Evolutionary conservation across 2,888 invertebrate genomes (phyloP).

Genomic region (Pristionchus mayeri): DNA sequence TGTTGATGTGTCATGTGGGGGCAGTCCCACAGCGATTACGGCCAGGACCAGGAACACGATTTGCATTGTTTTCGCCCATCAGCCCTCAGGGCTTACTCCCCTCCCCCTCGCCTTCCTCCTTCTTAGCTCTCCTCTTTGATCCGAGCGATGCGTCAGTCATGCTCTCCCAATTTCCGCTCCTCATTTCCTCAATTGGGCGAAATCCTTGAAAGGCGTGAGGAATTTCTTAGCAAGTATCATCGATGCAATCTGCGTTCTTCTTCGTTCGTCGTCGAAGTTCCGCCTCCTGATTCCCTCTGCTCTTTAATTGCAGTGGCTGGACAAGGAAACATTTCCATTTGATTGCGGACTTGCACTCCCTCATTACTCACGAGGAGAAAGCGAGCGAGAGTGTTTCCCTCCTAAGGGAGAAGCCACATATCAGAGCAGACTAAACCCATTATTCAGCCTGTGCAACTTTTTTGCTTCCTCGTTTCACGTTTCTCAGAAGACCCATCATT

Average conservation of each 20-base stretch:
- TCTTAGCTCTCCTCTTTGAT: not conserved
- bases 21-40: not conserved
- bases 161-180: slow-evolving; percentile 9
- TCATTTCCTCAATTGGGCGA: slow-evolving; percentile 18
- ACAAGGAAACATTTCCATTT: too few relatives aligned
- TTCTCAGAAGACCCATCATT: not conserved
- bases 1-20: not conserved
- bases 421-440: not conserved
- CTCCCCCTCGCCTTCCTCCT: not conserved
- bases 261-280: not conserved
- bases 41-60: slow-evolving; percentile 9
- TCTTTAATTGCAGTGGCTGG: too few relatives aligned
- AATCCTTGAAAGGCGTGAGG: not conserved
- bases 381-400: not conserved
- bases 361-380: not conserved
- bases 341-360: not conserved
- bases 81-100: not conserved
- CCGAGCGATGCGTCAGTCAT: slow-evolving; percentile 8
- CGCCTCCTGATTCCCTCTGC: too few relatives aligned
- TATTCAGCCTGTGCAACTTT: not conserved
- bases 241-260: not conserved
- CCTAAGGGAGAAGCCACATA: slow-evolving; percentile 5
- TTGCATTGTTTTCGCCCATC: not conserved
- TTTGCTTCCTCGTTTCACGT: not conserved
- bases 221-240: not conserved